Evolutionary conservation across 2,797 vertebrate genomes (phyloP).

Genomic region (Dallia pectoralis): DNA sequence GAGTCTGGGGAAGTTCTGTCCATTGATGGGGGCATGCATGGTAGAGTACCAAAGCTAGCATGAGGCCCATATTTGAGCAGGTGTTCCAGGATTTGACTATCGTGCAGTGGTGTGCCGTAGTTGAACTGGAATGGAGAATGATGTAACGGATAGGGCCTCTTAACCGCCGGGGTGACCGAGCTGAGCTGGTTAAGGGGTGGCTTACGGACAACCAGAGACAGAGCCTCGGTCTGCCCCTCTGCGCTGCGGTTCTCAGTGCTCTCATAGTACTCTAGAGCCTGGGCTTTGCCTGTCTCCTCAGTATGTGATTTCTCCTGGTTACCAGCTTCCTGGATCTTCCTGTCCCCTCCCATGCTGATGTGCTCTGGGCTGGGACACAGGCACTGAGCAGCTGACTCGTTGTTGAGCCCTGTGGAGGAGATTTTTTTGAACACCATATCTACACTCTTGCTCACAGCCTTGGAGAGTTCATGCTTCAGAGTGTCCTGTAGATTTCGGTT

Average conservation of each 20-base stretch:
- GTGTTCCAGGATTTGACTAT: constrained; percentile 81
- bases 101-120: constrained; percentile 70
- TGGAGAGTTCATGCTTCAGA: constrained; percentile 83
- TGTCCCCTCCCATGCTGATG: constrained; percentile 48
- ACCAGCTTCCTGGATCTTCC: constrained; percentile 52
- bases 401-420: constrained; percentile 60
- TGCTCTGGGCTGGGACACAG: constrained; percentile 52
- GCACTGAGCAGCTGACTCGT: constrained; percentile 60
- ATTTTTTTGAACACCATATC: constrained; percentile 82
- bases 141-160: constrained; percentile 72
- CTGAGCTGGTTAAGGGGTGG: constrained; percentile 59
- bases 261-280: constrained; percentile 68
- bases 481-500: constrained; percentile 75
- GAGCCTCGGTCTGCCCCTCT: constrained; percentile 70
- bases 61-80: constrained; percentile 77
- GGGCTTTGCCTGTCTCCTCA: constrained; percentile 59
- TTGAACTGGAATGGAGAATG: constrained; percentile 71
- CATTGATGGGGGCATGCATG: constrained; percentile 61
- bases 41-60: constrained; percentile 64
- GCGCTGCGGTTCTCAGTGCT: constrained; percentile 63
- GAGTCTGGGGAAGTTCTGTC: constrained; percentile 73
- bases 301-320: constrained; percentile 57
- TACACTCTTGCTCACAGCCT: constrained; percentile 79
- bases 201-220: constrained; percentile 74
- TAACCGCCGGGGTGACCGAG: constrained; percentile 65